phyloP scores from a whole-genome alignment of 2,797 vertebrate genomes.

The Nothura maculosa region DNA sequence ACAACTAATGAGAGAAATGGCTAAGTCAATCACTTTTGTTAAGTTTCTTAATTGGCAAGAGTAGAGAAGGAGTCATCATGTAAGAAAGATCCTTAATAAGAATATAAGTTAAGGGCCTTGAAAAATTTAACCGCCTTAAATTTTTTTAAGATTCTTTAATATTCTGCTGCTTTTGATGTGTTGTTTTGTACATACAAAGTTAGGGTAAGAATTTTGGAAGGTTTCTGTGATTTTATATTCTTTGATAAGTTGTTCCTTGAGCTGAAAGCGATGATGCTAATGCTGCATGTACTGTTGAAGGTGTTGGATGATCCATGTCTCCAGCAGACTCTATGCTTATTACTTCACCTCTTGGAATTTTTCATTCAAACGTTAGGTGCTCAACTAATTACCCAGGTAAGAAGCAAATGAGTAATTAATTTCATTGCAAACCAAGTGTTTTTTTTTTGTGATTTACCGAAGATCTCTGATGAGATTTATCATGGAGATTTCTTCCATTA shows the following conservation, averaged over 20 bases:
- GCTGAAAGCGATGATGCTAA: neutral
- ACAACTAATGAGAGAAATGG: neutral
- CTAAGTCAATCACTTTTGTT: neutral
- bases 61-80: neutral
- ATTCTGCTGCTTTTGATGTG: neutral
- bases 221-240: neutral
- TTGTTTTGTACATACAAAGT: neutral
- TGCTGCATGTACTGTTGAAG: constrained; percentile 74
- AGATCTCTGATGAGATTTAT: neutral
- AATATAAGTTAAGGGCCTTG: neutral
- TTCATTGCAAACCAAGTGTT: neutral
- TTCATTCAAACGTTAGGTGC: constrained; percentile 86
- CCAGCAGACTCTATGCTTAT: constrained; percentile 84
- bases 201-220: neutral
- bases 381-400: constrained; percentile 88
- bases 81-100: neutral
- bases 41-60: neutral
- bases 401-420: neutral
- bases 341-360: constrained; percentile 85
- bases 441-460: neutral
- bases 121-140: neutral
- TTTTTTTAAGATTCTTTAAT: neutral
- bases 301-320: constrained; percentile 82
- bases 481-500: neutral
- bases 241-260: neutral